Evolutionary conservation across 1,140 invertebrate genomes (phyloP), one percentile per base, ranked within the genome.

Genomic region (Leucophenga varia): DNA sequence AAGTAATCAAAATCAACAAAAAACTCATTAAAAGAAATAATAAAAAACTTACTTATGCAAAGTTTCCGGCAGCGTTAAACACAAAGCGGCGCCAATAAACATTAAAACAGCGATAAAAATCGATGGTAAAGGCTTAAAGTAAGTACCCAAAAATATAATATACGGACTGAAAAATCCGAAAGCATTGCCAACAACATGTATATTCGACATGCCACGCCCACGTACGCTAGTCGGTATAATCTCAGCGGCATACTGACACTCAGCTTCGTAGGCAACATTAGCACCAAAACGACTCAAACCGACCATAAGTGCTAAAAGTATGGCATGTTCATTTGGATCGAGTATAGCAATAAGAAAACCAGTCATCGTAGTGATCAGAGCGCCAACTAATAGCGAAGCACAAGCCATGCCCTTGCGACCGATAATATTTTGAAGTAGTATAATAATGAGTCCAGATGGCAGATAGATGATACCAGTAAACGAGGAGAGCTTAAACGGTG

Each of bases 201-300:
- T 71, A 10, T 75, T 73, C 10, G 78, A 77, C 16, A 82, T 78
- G n/a, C 79, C 80, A 60, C 79, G 79, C 1, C 77, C 80, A 20
- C 85, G 64, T 1, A 86, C 79, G 5, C 80, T 79, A 0, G 84
- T 86, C 1, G 85, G 84, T 21, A 83, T 81, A 22, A 84, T 72
- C 56, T 87, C 84, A 1, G 84, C 81, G 8, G 83, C 82, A 56
- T 85, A 86, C 49, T 82, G 81, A 43, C 84, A 67, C 60, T 80
- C 65, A 2, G 83, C 80, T 57, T 83, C 81, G 57, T 84, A 86
- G 9, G 83, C 79, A 1, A 84, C 79, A 3, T 82, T 84, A 13
- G 84, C 76, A 10, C 79, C 79, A 46, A 85, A 79, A 36, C 84
- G 77, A 13, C 83, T 82, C 40, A 82, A 53, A 2, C 81, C 76